These are phyloP conservation scores for Drosophila gaucha DNA, from an alignment of 2,888 invertebrate species.

Conservation along the genomic window DNA sequence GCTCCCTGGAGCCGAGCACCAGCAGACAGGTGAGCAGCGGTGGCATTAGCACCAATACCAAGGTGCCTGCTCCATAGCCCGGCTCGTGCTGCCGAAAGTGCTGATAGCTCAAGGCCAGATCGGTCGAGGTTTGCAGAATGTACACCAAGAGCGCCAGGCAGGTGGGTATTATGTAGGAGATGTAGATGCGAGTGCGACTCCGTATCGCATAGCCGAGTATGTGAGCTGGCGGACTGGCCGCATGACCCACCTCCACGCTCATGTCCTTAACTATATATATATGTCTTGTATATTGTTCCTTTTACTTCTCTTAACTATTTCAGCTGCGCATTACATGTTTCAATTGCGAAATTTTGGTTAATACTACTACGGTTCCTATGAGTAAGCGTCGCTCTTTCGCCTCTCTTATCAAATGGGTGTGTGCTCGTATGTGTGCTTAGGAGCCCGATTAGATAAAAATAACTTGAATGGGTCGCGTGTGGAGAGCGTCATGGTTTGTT, in stretches of 20 bases:
- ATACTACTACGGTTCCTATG: constrained; percentile 62
- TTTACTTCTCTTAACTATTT: not conserved
- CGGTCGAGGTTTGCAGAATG: constrained; percentile 88
- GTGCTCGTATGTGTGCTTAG: constrained; percentile 26
- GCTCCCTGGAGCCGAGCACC: constrained; percentile 87
- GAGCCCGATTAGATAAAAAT: constrained; percentile 66
- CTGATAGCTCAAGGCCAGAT: constrained; percentile 88
- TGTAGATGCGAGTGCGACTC: constrained; percentile 83
- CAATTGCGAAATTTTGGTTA: constrained; percentile 52
- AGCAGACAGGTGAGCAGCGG: constrained; percentile 87
- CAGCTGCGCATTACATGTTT: constrained; percentile 36
- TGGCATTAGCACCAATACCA: constrained; percentile 86
- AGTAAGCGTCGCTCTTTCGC: constrained; percentile 57
- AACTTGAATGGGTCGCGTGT: constrained; percentile 19
- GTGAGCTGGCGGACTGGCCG: constrained; percentile 77
- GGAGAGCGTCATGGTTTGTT: constrained; percentile 43
- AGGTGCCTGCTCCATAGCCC: constrained; percentile 85
- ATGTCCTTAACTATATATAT: constrained; percentile 3
- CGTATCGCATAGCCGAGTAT: constrained; percentile 82
- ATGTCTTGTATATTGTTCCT: not conserved
- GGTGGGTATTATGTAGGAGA: constrained; percentile 86
- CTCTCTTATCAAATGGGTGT: constrained; percentile 51
- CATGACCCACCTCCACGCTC: constrained; percentile 73
- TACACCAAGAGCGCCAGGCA: constrained; percentile 88
- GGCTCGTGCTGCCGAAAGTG: constrained; percentile 87